A percentile compares a stretch with the other conserved stretches of the same genome.
Conservation (phyloP, 2,113 vertebrate genomes). For the Glaucidium brasilianum region DNA sequence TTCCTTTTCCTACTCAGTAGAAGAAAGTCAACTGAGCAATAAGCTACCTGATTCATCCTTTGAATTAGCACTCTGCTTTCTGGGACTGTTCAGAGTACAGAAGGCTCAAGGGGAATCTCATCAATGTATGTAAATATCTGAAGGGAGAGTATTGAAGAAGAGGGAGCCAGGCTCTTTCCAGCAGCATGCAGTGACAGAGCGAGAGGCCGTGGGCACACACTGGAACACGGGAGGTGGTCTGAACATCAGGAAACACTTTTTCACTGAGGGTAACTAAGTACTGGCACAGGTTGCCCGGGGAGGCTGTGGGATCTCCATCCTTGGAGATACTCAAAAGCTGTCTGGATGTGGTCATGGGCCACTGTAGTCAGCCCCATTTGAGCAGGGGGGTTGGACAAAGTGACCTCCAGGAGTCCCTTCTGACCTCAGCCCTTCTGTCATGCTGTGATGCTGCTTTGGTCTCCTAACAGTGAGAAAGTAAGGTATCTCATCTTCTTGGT, state of each 20-base stretch:
- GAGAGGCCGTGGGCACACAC: not conserved
- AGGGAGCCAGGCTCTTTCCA: not conserved
- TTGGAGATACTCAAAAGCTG: not conserved
- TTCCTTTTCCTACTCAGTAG: not conserved
- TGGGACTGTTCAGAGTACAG: not conserved
- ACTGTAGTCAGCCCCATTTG: not conserved
- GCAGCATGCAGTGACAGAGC: not conserved
- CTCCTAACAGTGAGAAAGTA: not conserved
- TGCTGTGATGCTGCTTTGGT: not conserved
- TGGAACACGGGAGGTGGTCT: not conserved
- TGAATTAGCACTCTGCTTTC: not conserved
- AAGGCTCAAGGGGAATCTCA: not conserved
- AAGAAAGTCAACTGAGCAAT: not conserved
- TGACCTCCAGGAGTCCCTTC: not conserved
- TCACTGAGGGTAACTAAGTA: not conserved
- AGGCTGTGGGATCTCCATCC: not conserved
- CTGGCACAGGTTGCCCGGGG: not conserved
- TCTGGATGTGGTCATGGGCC: not conserved
- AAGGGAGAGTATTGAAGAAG: not conserved
- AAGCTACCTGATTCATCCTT: not conserved
- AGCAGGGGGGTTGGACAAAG: not conserved
- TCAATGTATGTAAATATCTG: not conserved
- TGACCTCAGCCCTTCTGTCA: not conserved
- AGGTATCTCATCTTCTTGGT: not conserved
- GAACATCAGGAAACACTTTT: not conserved